phyloP scores from a whole-genome alignment of 2,113 vertebrate genomes.

The Apteryx owenii region DNA sequence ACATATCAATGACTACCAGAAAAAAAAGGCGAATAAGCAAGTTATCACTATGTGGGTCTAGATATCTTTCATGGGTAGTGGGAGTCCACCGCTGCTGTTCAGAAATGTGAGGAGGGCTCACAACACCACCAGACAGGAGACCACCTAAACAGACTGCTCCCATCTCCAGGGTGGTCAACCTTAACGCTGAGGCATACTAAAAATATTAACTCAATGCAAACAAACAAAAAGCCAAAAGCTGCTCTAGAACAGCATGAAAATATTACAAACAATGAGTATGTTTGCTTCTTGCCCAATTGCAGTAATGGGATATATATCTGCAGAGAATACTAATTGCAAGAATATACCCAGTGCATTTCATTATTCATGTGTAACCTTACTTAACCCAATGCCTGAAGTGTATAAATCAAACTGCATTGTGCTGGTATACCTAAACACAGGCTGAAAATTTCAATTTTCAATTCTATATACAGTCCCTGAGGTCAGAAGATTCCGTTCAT shows the following conservation, averaged over 20 bases:
- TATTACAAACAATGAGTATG: background rate
- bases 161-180: background rate
- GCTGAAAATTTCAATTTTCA: constrained; percentile 32
- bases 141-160: background rate
- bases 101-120: background rate
- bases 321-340: background rate
- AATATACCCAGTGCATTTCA: background rate
- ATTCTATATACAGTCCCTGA: background rate
- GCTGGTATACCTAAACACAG: constrained; percentile 3
- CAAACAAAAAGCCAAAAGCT: background rate
- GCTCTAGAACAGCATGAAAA: background rate
- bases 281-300: background rate
- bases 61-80: background rate
- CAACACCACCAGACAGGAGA: no score
- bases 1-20: background rate
- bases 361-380: background rate
- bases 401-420: constrained; percentile 11
- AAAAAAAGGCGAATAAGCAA: background rate
- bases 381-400: background rate
- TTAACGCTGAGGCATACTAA: background rate
- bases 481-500: background rate
- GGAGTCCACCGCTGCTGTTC: background rate
- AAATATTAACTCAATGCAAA: background rate
- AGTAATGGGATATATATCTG: background rate
- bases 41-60: background rate